phyloP scores from a whole-genome alignment of 2,888 invertebrate species.

The Lathronympha strigana region DNA sequence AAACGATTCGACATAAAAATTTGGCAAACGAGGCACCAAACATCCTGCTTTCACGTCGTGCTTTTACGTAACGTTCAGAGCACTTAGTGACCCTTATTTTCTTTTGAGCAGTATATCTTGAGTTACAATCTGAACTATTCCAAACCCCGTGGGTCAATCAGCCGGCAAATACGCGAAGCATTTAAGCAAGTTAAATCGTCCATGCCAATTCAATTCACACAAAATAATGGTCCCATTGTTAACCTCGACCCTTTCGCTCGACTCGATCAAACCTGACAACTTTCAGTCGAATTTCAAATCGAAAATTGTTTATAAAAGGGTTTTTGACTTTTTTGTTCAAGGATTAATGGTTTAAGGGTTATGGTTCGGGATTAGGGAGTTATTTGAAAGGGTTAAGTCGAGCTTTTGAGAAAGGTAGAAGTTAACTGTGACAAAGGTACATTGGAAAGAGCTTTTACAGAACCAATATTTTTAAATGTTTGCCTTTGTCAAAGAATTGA shows the following conservation, averaged over 20 bases:
- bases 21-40: too few relatives aligned
- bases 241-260: constrained; percentile 48
- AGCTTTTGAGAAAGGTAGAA: neutral
- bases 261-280: constrained; percentile 38
- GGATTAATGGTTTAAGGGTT: constrained; percentile 20
- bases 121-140: too few relatives aligned
- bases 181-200: constrained; percentile 70
- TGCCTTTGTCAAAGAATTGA: neutral
- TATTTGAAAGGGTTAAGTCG: constrained; percentile 20
- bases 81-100: too few relatives aligned
- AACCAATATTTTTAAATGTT: neutral
- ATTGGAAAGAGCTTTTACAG: neutral
- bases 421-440: constrained; percentile 3
- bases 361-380: constrained; percentile 4
- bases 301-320: constrained; percentile 29
- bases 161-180: constrained; percentile 47
- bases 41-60: too few relatives aligned
- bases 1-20: too few relatives aligned
- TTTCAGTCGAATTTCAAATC: constrained; percentile 28
- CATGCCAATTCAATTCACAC: constrained; percentile 66
- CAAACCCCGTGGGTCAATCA: constrained; percentile 44
- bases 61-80: too few relatives aligned
- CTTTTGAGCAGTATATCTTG: too few relatives aligned
- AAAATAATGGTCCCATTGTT: constrained; percentile 66
- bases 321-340: constrained; percentile 15